Percentiles rank a stretch among this genome's conserved stretches.
Evolutionary conservation across 1,140 invertebrate genomes (phyloP).

Genomic region (Neodiprion fabricii): DNA sequence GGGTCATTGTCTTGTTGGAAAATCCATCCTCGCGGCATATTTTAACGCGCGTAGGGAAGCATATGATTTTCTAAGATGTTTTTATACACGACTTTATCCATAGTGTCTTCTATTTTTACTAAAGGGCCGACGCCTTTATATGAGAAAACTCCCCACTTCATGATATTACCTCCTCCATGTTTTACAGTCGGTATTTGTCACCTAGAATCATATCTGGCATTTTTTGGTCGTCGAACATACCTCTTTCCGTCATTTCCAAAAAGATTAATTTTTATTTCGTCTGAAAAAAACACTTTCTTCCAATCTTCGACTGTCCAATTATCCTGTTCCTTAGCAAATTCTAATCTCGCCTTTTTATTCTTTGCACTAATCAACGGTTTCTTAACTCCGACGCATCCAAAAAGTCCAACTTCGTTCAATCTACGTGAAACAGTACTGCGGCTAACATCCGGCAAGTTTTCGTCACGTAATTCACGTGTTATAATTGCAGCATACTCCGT

Average conservation of each 20-base stretch:
- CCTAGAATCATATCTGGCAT: constrained; percentile 28
- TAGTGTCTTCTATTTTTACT: constrained; percentile 36
- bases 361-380: constrained; percentile 30
- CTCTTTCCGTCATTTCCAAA: constrained; percentile 35
- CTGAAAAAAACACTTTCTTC: constrained; percentile 28
- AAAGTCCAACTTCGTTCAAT: constrained; percentile 25
- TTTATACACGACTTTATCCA: constrained; percentile 24
- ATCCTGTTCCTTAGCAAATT: constrained; percentile 27
- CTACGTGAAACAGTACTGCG: constrained; percentile 26
- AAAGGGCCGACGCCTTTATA: constrained; percentile 39
- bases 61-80: constrained; percentile 27
- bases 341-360: constrained; percentile 31
- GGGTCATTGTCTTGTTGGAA: constrained; percentile 46
- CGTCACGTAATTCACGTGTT: neutral
- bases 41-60: constrained; percentile 35
- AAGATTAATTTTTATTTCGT: constrained; percentile 36
- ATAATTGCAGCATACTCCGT: constrained; percentile 21
- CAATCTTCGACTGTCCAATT: constrained; percentile 25
- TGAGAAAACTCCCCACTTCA: constrained; percentile 40
- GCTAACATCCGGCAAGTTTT: constrained; percentile 24
- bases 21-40: constrained; percentile 37
- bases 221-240: constrained; percentile 26
- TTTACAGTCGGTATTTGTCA: constrained; percentile 35
- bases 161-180: constrained; percentile 26
- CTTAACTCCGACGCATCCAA: constrained; percentile 24